These are phyloP conservation scores for Microcebus tavaratra DNA, from an alignment of 2,113 vertebrate species.

Conservation along the genomic window DNA sequence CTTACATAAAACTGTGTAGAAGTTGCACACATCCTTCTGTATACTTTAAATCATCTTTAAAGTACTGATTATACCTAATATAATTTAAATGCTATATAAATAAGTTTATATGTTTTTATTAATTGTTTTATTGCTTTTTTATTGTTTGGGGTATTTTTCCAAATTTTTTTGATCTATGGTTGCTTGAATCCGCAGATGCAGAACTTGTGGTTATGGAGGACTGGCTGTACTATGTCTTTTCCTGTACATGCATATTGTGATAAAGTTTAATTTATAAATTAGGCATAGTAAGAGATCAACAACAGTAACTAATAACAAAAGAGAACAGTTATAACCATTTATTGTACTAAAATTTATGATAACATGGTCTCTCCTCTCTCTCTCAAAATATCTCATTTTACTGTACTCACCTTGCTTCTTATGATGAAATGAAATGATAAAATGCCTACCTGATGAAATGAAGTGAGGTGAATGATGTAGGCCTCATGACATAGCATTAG, in stretches of 20 bases:
- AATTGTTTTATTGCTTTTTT: background rate
- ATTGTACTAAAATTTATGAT: background rate
- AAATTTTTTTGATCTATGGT: background rate
- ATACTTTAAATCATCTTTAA: background rate
- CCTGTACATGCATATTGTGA: background rate
- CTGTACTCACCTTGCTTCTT: background rate
- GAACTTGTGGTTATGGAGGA: too few relatives aligned
- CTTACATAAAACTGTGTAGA: background rate
- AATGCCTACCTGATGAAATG: background rate
- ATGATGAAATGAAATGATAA: background rate
- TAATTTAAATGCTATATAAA: background rate
- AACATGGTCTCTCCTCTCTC: background rate
- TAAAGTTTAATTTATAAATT: background rate
- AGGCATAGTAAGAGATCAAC: background rate
- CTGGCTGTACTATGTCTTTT: background rate
- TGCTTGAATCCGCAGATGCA: background rate
- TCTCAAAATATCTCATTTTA: background rate
- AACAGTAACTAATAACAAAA: background rate
- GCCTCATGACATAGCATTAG: background rate
- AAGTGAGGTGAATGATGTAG: too few relatives aligned
- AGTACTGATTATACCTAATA: background rate
- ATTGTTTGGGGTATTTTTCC: background rate
- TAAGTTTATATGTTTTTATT: background rate
- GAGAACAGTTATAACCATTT: background rate
- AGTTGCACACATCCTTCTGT: background rate